phyloP scores from a whole-genome alignment of 2,797 vertebrate genomes.

The Macropus fuliginosus region DNA sequence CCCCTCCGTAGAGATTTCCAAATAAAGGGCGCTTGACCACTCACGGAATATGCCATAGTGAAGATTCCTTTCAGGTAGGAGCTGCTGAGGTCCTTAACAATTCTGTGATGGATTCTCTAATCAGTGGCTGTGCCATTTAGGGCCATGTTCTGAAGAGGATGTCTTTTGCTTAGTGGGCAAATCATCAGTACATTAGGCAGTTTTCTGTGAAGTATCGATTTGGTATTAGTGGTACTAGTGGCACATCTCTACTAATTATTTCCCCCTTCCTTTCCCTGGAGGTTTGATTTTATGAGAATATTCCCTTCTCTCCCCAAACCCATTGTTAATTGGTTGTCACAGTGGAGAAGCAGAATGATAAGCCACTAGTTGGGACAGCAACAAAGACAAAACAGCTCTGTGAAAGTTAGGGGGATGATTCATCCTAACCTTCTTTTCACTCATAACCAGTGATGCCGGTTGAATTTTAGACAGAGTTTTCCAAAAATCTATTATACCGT shows the following conservation, averaged over 20 bases:
- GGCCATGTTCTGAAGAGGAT: not conserved
- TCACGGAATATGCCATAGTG: too few species aligned
- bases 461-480: slow-evolving; percentile 72
- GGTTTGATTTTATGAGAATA: slow-evolving; percentile 36
- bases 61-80: too few species aligned
- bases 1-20: too few species aligned
- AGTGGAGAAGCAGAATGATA: slow-evolving; percentile 54
- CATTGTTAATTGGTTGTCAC: slow-evolving; percentile 20
- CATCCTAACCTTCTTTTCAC: slow-evolving; percentile 48
- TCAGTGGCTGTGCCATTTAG: not conserved
- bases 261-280: not conserved
- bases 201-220: not conserved
- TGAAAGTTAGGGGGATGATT: slow-evolving; percentile 48
- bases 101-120: too few species aligned
- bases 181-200: not conserved
- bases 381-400: not conserved
- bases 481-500: slow-evolving; percentile 67
- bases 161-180: not conserved
- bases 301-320: slow-evolving; percentile 25
- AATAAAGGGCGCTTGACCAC: too few species aligned
- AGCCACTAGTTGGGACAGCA: slow-evolving; percentile 41
- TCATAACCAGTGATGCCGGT: slow-evolving; percentile 55
- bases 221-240: not conserved
- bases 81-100: too few species aligned
- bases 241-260: not conserved